Percentiles rank a stretch among this genome's conserved stretches.
Conservation (phyloP, 2,113 vertebrate genomes). For the Entosphenus tridentatus region DNA sequence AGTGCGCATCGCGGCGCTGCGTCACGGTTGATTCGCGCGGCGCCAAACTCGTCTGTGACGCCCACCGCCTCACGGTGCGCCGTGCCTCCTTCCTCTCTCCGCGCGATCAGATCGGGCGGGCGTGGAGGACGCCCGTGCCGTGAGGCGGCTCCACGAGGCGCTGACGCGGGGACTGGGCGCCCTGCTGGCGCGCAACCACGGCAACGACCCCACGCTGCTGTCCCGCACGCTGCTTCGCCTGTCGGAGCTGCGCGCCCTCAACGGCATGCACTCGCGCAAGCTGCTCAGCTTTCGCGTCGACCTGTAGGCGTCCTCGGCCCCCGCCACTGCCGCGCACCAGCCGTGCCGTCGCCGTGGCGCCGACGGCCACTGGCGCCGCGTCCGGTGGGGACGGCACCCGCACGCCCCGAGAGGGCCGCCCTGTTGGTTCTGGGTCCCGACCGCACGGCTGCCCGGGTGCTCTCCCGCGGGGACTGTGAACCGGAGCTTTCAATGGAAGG, state of each 20-base stretch:
- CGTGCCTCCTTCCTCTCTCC: not conserved
- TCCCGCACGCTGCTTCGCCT: conserved; percentile 90
- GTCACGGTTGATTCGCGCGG: too few species aligned
- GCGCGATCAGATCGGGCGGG: conserved; percentile 55
- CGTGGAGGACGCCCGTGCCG: conserved; percentile 62
- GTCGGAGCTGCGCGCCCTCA: conserved; percentile 84
- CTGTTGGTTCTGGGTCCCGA: too few species aligned
- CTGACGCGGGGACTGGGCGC: conserved; percentile 71
- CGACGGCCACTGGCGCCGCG: too few species aligned
- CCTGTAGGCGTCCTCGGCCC: too few species aligned
- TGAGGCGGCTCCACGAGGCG: conserved; percentile 79
- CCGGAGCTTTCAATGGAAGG: too few species aligned
- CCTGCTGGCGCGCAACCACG: conserved; percentile 78
- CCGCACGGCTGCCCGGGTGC: too few species aligned
- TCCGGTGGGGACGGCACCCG: too few species aligned
- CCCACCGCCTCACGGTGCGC: not conserved
- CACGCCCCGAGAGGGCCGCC: too few species aligned
- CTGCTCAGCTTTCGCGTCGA: conserved; percentile 77
- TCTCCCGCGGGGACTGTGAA: too few species aligned
- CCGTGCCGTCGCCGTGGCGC: too few species aligned
- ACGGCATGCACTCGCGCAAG: conserved; percentile 96
- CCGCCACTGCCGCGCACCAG: too few species aligned
- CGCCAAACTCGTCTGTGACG: not conserved
- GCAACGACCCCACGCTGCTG: conserved; percentile 67
- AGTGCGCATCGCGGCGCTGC: too few species aligned